phyloP scores from a whole-genome alignment of 2,113 vertebrate genomes.

The Smithornis capensis region DNA sequence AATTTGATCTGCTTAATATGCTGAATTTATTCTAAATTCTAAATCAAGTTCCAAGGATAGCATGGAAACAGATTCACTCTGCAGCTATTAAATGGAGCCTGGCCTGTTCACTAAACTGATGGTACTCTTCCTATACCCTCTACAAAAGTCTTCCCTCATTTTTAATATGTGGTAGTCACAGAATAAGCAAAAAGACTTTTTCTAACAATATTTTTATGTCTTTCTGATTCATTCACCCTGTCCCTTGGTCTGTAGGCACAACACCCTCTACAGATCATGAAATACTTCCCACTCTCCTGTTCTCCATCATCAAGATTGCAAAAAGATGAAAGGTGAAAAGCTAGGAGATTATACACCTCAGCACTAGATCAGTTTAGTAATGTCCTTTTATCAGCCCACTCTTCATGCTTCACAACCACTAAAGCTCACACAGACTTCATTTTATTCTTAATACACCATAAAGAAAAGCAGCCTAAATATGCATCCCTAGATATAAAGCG shows the following conservation, averaged over 20 bases:
- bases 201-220: not conserved
- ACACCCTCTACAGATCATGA: not conserved
- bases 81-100: not conserved
- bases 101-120: not conserved
- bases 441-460: slow-evolving; percentile 70
- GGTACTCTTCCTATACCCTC: not conserved
- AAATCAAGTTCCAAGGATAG: not conserved
- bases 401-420: slow-evolving; percentile 39
- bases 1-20: not conserved
- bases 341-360: slow-evolving; percentile 44
- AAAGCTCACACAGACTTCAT: slow-evolving; percentile 56
- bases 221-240: slow-evolving; percentile 3
- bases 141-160: not conserved
- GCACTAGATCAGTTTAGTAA: slow-evolving; percentile 16
- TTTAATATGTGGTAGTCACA: not conserved
- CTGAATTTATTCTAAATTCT: not conserved
- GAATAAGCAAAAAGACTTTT: not conserved
- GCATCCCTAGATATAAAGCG: slow-evolving; percentile 52
- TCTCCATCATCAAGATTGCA: slow-evolving; percentile 6
- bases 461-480: slow-evolving; percentile 70
- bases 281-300: not conserved
- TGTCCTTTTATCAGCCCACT: slow-evolving; percentile 50
- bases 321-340: slow-evolving; percentile 46
- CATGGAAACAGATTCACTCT: not conserved
- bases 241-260: not conserved